Percentiles rank a stretch among this genome's conserved stretches.
These are phyloP conservation scores for Andrena hattorfiana DNA, from an alignment of 2,888 invertebrate species.

Conservation along the genomic window DNA sequence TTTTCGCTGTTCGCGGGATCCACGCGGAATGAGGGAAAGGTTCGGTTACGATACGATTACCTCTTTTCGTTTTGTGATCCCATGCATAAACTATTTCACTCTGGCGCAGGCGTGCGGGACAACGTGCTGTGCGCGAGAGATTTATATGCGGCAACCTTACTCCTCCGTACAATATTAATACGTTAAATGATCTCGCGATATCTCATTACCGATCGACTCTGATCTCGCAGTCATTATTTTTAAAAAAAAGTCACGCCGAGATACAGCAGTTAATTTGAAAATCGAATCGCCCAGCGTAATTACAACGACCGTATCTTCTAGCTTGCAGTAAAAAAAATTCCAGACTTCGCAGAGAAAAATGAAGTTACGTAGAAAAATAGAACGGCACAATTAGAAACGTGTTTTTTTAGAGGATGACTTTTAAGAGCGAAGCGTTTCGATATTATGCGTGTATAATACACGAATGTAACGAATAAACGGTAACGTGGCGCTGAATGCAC, in stretches of 20 bases:
- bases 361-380: not conserved
- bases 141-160: conserved; percentile 17
- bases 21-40: not conserved
- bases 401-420: conserved; percentile 4
- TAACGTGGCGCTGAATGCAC: conserved; percentile 29
- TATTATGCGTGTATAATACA: not conserved
- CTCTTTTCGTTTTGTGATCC: conserved; percentile 21
- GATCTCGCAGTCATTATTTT: not conserved
- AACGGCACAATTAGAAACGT: not conserved
- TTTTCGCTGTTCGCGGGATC: not conserved
- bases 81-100: conserved; percentile 24
- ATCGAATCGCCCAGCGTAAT: not conserved
- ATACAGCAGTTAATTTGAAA: not conserved
- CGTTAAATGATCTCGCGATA: not conserved
- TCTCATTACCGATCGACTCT: not conserved
- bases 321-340: not conserved
- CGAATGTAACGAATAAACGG: conserved; percentile 14
- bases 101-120: conserved; percentile 13
- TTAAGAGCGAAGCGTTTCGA: not conserved
- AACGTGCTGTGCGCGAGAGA: not conserved
- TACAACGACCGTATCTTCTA: not conserved
- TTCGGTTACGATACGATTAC: conserved; percentile 7
- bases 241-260: not conserved
- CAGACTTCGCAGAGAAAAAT: not conserved
- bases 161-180: not conserved